A percentile compares a stretch with the other conserved stretches of the same genome.
These are phyloP conservation scores for Andrena hattorfiana DNA, from an alignment of 2,888 invertebrate species.

Conservation along the genomic window DNA sequence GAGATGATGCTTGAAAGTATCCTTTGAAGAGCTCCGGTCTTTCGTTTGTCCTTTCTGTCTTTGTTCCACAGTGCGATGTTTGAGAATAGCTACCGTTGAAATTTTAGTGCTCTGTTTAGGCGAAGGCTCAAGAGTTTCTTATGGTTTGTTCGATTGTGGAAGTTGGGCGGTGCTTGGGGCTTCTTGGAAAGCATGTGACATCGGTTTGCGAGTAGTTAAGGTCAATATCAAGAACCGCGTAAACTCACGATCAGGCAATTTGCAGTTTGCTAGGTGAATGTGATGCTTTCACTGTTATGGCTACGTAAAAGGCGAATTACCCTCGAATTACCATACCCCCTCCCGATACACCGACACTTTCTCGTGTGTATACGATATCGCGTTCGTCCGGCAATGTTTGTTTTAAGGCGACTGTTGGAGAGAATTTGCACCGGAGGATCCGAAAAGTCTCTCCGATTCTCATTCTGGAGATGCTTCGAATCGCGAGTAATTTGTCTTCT, in stretches of 20 bases:
- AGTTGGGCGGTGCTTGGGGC: not conserved
- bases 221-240: slow-evolving; percentile 41
- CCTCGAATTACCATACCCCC: slow-evolving; percentile 63
- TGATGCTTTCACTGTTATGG: slow-evolving; percentile 74
- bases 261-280: slow-evolving; percentile 67
- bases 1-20: too few species aligned
- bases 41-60: too few species aligned
- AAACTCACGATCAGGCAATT: slow-evolving; percentile 69
- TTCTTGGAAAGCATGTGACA: slow-evolving; percentile 1
- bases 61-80: too few species aligned
- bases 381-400: slow-evolving; percentile 5
- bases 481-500: not conserved
- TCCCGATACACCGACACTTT: slow-evolving; percentile 30
- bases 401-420: not conserved
- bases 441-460: not conserved
- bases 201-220: slow-evolving; percentile 6
- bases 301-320: slow-evolving; percentile 75
- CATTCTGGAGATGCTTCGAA: not conserved
- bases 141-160: too few species aligned
- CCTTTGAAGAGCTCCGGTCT: too few species aligned
- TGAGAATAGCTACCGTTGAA: too few species aligned
- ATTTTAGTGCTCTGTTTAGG: too few species aligned
- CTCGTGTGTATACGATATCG: slow-evolving; percentile 22
- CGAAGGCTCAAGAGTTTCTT: too few species aligned
- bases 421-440: not conserved